phyloP scores from a whole-genome alignment of 2,797 vertebrate genomes.

The Tympanoctomys barrerae region DNA sequence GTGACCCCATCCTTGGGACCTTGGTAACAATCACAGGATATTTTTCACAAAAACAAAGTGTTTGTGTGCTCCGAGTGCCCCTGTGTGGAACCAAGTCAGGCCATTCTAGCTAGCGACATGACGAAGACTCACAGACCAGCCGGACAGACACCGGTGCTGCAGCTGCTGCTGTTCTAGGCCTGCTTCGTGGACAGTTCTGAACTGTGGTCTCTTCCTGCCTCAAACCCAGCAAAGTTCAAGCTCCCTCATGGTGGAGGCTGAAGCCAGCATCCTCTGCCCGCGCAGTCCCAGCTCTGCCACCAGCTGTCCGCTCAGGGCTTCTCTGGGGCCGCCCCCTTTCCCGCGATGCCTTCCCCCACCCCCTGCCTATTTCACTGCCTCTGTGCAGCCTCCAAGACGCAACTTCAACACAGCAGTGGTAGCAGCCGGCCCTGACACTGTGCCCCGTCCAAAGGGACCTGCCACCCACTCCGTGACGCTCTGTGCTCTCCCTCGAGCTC shows the following conservation, averaged over 20 bases:
- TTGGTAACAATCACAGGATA: neutral
- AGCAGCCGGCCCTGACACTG: too few relatives aligned
- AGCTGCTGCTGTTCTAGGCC: neutral
- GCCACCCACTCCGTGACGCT: neutral
- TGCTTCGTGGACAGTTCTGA: neutral
- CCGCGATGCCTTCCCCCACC: neutral
- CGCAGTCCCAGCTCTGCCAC: neutral
- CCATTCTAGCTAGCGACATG: neutral
- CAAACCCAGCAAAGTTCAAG: neutral
- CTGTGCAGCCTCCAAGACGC: neutral
- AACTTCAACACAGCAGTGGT: neutral
- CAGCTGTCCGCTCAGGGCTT: neutral
- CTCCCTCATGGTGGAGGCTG: neutral
- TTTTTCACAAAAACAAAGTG: constrained; percentile 6
- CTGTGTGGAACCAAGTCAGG: neutral
- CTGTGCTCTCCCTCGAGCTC: neutral
- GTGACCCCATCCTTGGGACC: neutral
- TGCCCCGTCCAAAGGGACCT: neutral
- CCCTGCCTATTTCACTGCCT: neutral
- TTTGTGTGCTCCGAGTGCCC: neutral
- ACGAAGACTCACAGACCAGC: neutral
- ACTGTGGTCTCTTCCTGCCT: neutral
- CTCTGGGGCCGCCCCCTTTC: neutral
- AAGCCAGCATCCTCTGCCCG: neutral
- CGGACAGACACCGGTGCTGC: neutral